Conservation (phyloP, 92 coral and sea anemone genomes). For the Meandrina meandrites region DNA sequence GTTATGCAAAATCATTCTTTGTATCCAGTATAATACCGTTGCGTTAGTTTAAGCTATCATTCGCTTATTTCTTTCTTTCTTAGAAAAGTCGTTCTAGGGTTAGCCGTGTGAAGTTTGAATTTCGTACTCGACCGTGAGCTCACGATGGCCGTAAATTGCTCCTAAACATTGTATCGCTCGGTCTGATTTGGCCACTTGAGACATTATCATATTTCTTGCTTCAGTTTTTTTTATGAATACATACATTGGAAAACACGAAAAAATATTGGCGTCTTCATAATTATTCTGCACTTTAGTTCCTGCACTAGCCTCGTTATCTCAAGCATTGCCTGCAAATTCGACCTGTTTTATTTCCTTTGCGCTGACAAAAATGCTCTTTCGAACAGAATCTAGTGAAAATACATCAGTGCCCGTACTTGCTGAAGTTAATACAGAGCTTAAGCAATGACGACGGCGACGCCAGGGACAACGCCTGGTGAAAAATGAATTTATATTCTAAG, state of each 20-base stretch:
- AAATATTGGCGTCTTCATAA: background rate
- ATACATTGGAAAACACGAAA: background rate
- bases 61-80: background rate
- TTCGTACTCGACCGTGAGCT: background rate
- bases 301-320: background rate
- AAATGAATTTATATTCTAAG: too few relatives aligned
- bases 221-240: background rate
- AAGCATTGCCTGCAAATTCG: background rate
- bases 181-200: background rate
- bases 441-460: too few relatives aligned
- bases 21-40: background rate
- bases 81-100: background rate
- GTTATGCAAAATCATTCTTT: background rate
- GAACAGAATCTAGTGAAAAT: background rate
- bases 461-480: too few relatives aligned
- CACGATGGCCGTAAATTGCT: background rate
- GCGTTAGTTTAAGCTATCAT: background rate
- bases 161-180: background rate
- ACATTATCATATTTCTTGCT: background rate
- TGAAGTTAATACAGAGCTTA: too few relatives aligned
- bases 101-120: background rate
- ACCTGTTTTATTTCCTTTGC: background rate
- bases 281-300: background rate
- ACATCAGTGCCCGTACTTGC: too few relatives aligned
- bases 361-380: background rate